Conservation (phyloP, 2,888 invertebrate genomes). For the Colletes collaris region DNA sequence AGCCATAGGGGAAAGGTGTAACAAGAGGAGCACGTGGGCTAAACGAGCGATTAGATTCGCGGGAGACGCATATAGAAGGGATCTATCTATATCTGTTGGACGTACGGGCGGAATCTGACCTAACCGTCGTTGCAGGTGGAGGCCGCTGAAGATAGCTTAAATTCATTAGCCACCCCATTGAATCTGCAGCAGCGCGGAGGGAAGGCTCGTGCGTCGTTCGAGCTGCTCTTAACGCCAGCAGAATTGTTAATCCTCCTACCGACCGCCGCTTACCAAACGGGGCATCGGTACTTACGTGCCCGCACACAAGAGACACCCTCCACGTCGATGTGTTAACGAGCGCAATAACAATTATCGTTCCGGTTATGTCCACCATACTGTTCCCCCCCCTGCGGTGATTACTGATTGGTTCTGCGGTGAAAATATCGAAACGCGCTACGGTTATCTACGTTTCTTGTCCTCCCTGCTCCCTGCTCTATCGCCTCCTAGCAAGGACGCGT, state of each 20-base stretch:
- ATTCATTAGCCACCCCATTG: slow-evolving; percentile 74
- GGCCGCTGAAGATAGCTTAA: slow-evolving; percentile 65
- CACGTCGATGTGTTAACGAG: slow-evolving; percentile 65
- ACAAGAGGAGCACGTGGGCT: too few species aligned
- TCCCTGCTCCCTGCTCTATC: too few species aligned
- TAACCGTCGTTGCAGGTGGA: slow-evolving; percentile 51
- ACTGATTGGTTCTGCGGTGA: slow-evolving; percentile 48
- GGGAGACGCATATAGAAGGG: neutral
- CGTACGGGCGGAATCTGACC: slow-evolving; percentile 16
- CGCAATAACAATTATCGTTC: slow-evolving; percentile 72
- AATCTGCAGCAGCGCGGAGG: slow-evolving; percentile 47
- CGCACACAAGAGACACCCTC: neutral
- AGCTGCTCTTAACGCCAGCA: slow-evolving; percentile 62
- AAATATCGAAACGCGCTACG: slow-evolving; percentile 40
- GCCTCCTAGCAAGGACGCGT: too few species aligned
- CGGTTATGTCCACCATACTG: slow-evolving; percentile 64
- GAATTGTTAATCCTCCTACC: slow-evolving; percentile 70
- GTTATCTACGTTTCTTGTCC: slow-evolving; percentile 20
- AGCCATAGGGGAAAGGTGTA: too few species aligned
- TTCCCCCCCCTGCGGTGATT: slow-evolving; percentile 34
- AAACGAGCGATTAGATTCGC: too few species aligned
- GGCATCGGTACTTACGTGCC: slow-evolving; percentile 20
- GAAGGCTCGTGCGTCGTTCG: slow-evolving; percentile 33
- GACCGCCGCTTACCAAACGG: slow-evolving; percentile 17
- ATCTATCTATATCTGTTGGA: neutral